Evolutionary conservation across 2,797 vertebrate species (phyloP), one percentile per base, ranked within the genome.

Genomic region (Myotis planiceps): DNA sequence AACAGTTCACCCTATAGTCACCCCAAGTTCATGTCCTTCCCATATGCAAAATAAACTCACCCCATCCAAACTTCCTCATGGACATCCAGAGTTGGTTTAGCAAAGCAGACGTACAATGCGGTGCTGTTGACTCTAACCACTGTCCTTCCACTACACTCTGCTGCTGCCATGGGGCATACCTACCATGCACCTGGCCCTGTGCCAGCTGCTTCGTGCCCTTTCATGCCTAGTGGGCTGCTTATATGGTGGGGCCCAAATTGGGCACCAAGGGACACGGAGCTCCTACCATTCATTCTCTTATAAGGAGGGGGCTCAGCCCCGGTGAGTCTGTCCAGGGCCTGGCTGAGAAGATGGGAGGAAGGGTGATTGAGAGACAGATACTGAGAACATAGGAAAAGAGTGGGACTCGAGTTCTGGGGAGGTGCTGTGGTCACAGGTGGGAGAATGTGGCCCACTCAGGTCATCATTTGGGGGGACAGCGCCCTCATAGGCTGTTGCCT

Each of bases 351-450:
- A 25, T 39, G 14, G 32, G 32, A 60, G 42, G 65, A 71, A 5
- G n/a, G 8, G 49, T 7, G 6, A 13, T 2, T 13, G 0, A 29
- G 25, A 23, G 32, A 32, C 42, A 9, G 39, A 6, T 71, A 3
- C 45, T 53, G 21, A 32, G 47, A 58, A 47, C 21, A 34, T 7
- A 53, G 80, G 19, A 18, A 9, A 27, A 74, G 68, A 25, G 39
- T 21, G n/a, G 32, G 29, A 51, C 27, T 39, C 1, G 14, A 74
- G 55, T 47, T 39, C 55, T 21, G 6, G 72, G 16, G 16, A 51
- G 47, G 14, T 21, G 3, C 74, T 65, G 3, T n/a, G n/a, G 14
- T 5, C 58, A 39, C 42, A 63, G 34, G 23, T 45, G 34, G 14
- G 78, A 45, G 29, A 74, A 47, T n/a, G 25, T 4, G 8, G 23